Evolutionary conservation across 2,888 invertebrate genomes (phyloP), one percentile per base, ranked within the genome.

Genomic region (Ophion obscuratus): DNA sequence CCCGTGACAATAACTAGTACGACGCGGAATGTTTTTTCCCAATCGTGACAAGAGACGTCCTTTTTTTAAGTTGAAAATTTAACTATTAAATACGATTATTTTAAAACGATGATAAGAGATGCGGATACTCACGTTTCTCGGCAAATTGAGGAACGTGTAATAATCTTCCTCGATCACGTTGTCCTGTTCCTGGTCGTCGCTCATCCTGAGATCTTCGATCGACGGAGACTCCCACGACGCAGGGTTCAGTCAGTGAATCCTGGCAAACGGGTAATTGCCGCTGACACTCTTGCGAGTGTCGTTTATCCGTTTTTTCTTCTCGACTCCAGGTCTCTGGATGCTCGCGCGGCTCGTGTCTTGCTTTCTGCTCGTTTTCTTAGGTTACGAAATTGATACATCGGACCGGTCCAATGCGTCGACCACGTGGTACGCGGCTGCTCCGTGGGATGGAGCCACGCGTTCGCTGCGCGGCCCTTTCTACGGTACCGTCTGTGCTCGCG

Each of bases 61-160:
- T 40, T 40, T 40, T 53, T 14, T 17, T 5, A 53, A 31, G 31
- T 53, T 14, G 17, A 17, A 17, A 53, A 53, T 4, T 14, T 0
- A 31, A 31, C 17, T 5, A 53, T 17, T 5, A 17, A 53, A 14
- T 17, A 17, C 53, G 14, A 24, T 24, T 24, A 24, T 24, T 5
- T 53, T 2, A 5, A 0, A 53, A 53, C 5, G 14, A 17, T 53
- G 9, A 40, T 2, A 53, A 53, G 14, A 53, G 14, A 17, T 17
- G 14, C 17, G 4, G 17, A 53, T 53, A 93, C 95, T 96, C 96
- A 98, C 98, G 95, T 97, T 96, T 95, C 96, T 97, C 10, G 97
- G 95, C 87, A 98, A 95, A 95, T 98, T 98, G 78, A 98, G 95
- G 94, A 98, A 97, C 86, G 97, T 96, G 94, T 98, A 98, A 94